Evolutionary conservation across 2,888 invertebrate genomes (phyloP).

Genomic region (Dolichomitus sp.): DNA sequence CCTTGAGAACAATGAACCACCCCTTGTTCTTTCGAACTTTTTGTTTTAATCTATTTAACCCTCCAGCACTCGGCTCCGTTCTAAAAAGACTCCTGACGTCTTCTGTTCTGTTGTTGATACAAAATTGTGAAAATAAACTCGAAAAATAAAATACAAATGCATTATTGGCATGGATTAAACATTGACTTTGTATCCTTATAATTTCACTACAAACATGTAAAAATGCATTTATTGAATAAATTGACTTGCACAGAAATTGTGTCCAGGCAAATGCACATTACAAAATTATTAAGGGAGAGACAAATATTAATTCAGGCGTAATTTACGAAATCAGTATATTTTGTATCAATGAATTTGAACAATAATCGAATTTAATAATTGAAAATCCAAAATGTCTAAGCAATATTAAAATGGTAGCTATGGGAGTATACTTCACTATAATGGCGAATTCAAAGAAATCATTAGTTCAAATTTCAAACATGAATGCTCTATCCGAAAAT

Average conservation of each 20-base stretch:
- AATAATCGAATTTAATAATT: not conserved
- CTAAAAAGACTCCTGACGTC: not conserved
- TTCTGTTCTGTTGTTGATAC: not conserved
- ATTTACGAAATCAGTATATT: not conserved
- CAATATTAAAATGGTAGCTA: not conserved
- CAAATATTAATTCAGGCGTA: not conserved
- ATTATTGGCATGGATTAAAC: not conserved
- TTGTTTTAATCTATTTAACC: not conserved
- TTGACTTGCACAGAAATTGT: too few species aligned
- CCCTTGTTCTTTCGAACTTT: not conserved
- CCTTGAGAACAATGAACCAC: constrained; percentile 18
- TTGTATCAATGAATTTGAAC: not conserved
- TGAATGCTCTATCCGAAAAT: not conserved
- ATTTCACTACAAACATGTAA: too few species aligned
- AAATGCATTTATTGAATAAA: too few species aligned
- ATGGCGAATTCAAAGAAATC: not conserved
- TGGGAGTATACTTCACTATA: too few species aligned
- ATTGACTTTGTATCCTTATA: too few species aligned
- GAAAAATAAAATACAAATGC: not conserved
- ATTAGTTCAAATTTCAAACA: not conserved
- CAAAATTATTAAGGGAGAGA: too few species aligned
- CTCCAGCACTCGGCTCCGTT: not conserved
- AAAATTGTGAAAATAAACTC: not conserved
- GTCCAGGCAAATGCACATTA: too few species aligned
- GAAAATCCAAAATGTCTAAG: not conserved